These are phyloP conservation scores for Ypsolopha sequella DNA, from an alignment of 2,888 invertebrate genomes.

Conservation along the genomic window DNA sequence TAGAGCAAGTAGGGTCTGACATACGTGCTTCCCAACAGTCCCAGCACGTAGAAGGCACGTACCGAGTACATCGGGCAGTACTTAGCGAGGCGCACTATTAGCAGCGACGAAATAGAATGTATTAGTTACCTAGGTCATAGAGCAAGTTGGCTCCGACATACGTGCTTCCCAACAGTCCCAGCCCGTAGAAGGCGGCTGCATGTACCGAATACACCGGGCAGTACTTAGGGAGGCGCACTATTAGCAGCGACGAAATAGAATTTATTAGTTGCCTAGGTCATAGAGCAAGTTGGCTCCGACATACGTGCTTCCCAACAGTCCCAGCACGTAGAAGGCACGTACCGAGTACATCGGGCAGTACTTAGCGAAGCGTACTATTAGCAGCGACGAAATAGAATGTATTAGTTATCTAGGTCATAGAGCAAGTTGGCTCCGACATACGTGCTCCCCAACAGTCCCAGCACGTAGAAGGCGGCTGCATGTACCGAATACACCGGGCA, in stretches of 20 bases:
- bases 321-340: conserved; percentile 89
- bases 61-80: conserved; percentile 89
- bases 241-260: too few species aligned
- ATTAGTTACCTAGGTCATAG: conserved; percentile 72
- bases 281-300: conserved; percentile 85
- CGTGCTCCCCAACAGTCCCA: too few species aligned
- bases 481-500: too few species aligned
- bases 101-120: too few species aligned
- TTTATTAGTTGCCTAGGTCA: conserved; percentile 71
- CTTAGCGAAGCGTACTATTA: conserved; percentile 77
- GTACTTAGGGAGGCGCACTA: conserved; percentile 79
- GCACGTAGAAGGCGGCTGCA: too few species aligned
- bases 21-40: too few species aligned
- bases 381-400: too few species aligned
- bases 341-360: conserved; percentile 88
- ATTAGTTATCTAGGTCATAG: too few species aligned
- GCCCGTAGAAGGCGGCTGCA: conserved; percentile 87
- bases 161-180: conserved; percentile 89
- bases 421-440: too few species aligned
- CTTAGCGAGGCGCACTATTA: conserved; percentile 80
- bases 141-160: conserved; percentile 85
- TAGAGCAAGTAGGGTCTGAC: too few species aligned
- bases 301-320: conserved; percentile 86
- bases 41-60: conserved; percentile 91
- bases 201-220: conserved; percentile 89